Evolutionary conservation across 2,113 vertebrate species (phyloP).

Genomic region (Boleophthalmus pectinirostris): DNA sequence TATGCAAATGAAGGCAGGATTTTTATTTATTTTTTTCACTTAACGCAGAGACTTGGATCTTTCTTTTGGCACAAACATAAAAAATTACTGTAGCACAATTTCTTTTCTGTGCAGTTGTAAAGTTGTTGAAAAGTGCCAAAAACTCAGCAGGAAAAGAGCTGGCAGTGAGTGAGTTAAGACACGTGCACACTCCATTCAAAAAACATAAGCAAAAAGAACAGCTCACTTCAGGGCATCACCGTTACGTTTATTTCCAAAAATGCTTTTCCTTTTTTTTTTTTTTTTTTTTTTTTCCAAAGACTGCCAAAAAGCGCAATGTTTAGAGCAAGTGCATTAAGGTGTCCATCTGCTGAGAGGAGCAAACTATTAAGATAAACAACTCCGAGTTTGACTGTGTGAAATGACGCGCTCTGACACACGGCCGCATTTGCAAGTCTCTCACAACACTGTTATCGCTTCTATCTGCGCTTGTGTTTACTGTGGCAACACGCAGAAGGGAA

Average conservation of each 20-base stretch:
- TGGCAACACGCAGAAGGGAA: background rate
- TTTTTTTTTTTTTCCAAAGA: slow-evolving; percentile 12
- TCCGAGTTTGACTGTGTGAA: background rate
- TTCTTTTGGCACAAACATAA: too few species aligned
- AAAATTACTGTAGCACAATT: too few species aligned
- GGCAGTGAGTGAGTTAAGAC: background rate
- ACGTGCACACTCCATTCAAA: background rate
- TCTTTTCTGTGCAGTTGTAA: too few species aligned
- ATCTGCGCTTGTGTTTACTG: background rate
- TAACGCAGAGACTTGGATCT: too few species aligned
- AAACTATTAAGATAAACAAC: background rate
- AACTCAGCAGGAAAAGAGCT: too few species aligned
- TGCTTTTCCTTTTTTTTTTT: background rate
- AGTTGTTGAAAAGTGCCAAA: too few species aligned
- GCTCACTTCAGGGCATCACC: background rate
- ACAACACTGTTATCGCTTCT: background rate
- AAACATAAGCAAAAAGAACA: background rate
- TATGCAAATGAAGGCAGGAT: too few species aligned
- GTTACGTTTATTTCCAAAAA: background rate
- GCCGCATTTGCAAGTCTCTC: background rate
- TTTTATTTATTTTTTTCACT: too few species aligned
- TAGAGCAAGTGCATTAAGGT: slow-evolving; percentile 9
- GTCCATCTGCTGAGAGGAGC: slow-evolving; percentile 13
- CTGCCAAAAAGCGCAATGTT: slow-evolving; percentile 3
- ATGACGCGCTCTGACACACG: background rate